Evolutionary conservation across 2,113 vertebrate species (phyloP), one percentile per base, ranked within the genome.

Genomic region (Penelope pileata): DNA sequence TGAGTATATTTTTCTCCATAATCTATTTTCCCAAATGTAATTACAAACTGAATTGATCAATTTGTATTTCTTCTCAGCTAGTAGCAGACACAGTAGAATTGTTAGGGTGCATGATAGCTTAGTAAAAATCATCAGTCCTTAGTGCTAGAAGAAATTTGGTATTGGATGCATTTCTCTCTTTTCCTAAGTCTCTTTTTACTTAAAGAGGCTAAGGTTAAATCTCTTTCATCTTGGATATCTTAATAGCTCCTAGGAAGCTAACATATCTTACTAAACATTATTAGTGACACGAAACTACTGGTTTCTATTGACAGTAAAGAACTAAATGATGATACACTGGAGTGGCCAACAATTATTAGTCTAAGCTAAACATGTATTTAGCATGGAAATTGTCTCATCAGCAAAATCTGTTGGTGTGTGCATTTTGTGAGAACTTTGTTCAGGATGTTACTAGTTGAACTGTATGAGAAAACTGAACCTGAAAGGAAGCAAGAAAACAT

Each of bases 11-110:
- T 97, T 87, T 97, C 96, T 97, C 93, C 48, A 95, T 96, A 98
- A 97, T 97, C 95, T 94, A 93, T 98, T 98, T 97, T 96, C 97
- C 98, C 96, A 97, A 96, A 97, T 91, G 93, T 96, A 98, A 97
- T 98, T 97, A 96, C 89, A 98, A 96, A 97, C 95, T 34, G 91
- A 96, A 98, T 97, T 97, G 96, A 97, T 98, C 95, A 97, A 90
- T 84, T 96, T 82, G 7, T 78, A 69, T 96, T 98, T 94, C 95
- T 96, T 96, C 94, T 84, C 74, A 96, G 47, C 82, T 77, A 88
- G 43, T 91, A 95, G 78, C 6, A 94, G 73, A 92, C 36, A 69
- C 79, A 92, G 93, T 92, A 97, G 91, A 97, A 96, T 85, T 96
- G 53, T 77, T 93, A 96, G 93, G 59, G 36, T 96, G 43, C 95